Evolutionary conservation across 2,797 vertebrate genomes (phyloP).

Genomic region (Silurus aristotelis): DNA sequence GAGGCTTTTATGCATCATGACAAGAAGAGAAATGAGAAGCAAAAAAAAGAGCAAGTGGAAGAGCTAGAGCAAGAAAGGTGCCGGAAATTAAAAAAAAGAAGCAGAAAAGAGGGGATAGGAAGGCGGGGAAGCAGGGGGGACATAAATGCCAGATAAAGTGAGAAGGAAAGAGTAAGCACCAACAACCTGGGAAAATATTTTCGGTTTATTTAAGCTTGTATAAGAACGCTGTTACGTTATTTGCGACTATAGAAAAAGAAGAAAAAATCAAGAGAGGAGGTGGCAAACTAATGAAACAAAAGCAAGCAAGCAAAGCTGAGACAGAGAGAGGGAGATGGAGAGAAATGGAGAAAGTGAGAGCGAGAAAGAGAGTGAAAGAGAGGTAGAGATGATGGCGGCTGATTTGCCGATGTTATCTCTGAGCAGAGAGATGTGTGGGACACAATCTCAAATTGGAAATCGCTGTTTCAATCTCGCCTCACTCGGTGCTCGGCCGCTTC

Average conservation of each 20-base stretch:
- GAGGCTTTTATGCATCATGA: conserved; percentile 25
- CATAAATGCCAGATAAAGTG: conserved; percentile 55
- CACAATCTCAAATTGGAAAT: conserved; percentile 86
- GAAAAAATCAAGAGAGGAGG: background rate
- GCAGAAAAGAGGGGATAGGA: conserved; percentile 35
- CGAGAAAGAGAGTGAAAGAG: conserved; percentile 48
- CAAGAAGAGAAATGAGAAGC: conserved; percentile 49
- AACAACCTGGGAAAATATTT: conserved; percentile 24
- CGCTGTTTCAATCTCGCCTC: conserved; percentile 80
- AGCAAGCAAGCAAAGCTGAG: conserved; percentile 17
- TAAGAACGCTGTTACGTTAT: background rate
- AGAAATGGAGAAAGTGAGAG: conserved; percentile 41
- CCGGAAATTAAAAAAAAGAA: conserved; percentile 26
- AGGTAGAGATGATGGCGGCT: conserved; percentile 67
- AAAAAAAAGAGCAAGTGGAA: conserved; percentile 50
- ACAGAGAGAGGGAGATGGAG: conserved; percentile 44
- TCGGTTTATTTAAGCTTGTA: background rate
- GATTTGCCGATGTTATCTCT: conserved; percentile 76
- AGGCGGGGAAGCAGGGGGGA: conserved; percentile 47
- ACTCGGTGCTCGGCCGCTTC: conserved; percentile 68
- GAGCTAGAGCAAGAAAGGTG: conserved; percentile 53
- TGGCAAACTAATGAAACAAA: conserved; percentile 39
- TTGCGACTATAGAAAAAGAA: background rate
- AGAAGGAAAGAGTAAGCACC: conserved; percentile 56
- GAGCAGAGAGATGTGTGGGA: conserved; percentile 74